These are phyloP conservation scores for Apocheima hispidaria DNA, from an alignment of 2,888 invertebrate species.

Conservation along the genomic window DNA sequence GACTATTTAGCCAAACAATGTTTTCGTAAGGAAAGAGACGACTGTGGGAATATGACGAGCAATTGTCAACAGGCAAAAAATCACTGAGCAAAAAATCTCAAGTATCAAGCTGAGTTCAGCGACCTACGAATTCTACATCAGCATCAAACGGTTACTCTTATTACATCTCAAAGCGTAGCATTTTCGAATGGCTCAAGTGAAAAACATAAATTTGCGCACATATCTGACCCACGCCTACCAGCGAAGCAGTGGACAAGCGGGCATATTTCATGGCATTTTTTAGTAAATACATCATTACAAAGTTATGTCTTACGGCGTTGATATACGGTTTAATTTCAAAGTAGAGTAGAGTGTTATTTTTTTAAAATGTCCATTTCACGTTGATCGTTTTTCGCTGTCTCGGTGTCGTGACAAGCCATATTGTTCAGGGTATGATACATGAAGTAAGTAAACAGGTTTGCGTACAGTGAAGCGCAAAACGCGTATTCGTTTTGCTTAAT, in stretches of 20 bases:
- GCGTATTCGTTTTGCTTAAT: conserved; percentile 72
- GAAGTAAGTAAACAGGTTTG: conserved; percentile 79
- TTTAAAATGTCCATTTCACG: conserved; percentile 65
- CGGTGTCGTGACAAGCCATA: conserved; percentile 82
- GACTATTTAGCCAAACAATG: conserved; percentile 43
- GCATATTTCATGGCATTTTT: conserved; percentile 79
- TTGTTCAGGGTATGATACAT: conserved; percentile 81
- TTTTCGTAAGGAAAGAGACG: conserved; percentile 53
- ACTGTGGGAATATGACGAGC: conserved; percentile 63
- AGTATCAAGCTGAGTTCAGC: conserved; percentile 67
- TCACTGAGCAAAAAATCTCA: conserved; percentile 58
- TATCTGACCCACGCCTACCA: conserved; percentile 83
- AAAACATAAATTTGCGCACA: conserved; percentile 65
- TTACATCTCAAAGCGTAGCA: conserved; percentile 56
- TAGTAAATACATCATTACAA: conserved; percentile 48
- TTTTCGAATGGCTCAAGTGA: conserved; percentile 59
- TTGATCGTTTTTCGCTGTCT: conserved; percentile 73
- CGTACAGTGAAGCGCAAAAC: conserved; percentile 69
- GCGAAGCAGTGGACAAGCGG: conserved; percentile 70
- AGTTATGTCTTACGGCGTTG: conserved; percentile 58
- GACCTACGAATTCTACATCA: conserved; percentile 56
- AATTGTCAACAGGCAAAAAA: conserved; percentile 67
- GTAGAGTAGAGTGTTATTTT: conserved; percentile 51
- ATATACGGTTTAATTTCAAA: conserved; percentile 59
- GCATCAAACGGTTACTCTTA: conserved; percentile 56